A percentile compares a stretch with the other conserved stretches of the same genome.
Conservation (phyloP, 2,113 vertebrate genomes). For the Micromys minutus region DNA sequence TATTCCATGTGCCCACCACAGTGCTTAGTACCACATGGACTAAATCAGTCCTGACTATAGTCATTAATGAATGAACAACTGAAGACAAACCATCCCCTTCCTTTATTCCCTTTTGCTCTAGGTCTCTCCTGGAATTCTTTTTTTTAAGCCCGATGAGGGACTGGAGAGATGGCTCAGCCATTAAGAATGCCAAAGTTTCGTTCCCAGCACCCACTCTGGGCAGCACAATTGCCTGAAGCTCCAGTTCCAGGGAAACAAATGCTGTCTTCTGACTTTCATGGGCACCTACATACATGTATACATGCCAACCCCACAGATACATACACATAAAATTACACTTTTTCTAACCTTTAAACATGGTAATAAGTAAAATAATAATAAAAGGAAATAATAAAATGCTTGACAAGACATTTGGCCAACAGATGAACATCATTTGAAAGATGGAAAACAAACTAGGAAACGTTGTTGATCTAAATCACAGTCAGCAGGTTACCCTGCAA, state of each 20-base stretch:
- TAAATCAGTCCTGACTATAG: conserved; percentile 20
- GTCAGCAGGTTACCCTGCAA: conserved; percentile 18
- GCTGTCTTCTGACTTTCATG: too few species aligned
- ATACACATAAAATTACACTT: neutral
- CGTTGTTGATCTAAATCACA: conserved; percentile 51
- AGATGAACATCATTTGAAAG: conserved; percentile 43
- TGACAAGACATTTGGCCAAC: conserved; percentile 50
- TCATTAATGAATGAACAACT: neutral
- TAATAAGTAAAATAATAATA: neutral
- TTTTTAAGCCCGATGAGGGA: neutral
- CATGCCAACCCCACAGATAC: neutral
- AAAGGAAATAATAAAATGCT: neutral
- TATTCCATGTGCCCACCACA: neutral
- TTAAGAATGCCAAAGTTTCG: neutral
- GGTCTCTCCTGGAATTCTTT: conserved; percentile 16
- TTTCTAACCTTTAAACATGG: neutral
- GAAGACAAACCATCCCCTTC: neutral
- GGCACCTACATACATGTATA: neutral
- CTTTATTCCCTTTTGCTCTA: neutral
- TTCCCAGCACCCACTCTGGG: neutral
- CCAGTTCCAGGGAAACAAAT: neutral
- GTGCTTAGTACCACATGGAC: neutral
- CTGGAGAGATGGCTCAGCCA: neutral
- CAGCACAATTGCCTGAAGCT: neutral
- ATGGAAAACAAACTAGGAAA: conserved; percentile 63